These are phyloP conservation scores for Trimorus sp. DNA, from an alignment of 2,888 invertebrate species.

Conservation along the genomic window DNA sequence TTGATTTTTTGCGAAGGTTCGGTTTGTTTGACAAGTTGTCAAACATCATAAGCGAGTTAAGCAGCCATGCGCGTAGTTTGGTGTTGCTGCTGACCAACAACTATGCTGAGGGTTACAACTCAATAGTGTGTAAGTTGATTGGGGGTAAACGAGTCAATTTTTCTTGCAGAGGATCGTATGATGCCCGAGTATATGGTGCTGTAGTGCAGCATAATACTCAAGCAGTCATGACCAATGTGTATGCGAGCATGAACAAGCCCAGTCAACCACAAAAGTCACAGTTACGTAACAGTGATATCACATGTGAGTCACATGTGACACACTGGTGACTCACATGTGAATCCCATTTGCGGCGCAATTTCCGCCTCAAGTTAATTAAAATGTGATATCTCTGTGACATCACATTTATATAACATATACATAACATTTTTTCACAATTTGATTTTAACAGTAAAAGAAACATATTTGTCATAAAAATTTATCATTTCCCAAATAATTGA, in stretches of 20 bases:
- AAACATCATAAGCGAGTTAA: background rate
- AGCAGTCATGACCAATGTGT: slow-evolving; percentile 18
- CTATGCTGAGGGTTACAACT: slow-evolving; percentile 36
- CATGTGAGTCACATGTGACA: too few species aligned
- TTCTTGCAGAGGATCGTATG: slow-evolving; percentile 18
- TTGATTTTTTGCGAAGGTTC: background rate
- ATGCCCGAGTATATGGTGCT: slow-evolving; percentile 16
- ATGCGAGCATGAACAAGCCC: background rate
- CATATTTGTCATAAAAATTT: too few species aligned
- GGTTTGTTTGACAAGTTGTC: slow-evolving; percentile 10
- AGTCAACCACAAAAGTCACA: too few species aligned
- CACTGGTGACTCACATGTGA: too few species aligned
- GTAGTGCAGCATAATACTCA: slow-evolving; percentile 42
- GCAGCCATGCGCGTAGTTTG: slow-evolving; percentile 26
- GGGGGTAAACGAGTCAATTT: slow-evolving; percentile 46
- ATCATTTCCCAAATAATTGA: too few species aligned
- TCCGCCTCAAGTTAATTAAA: too few species aligned
- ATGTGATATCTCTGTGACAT: too few species aligned
- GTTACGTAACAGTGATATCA: too few species aligned
- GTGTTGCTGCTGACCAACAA: slow-evolving; percentile 46
- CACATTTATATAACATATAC: too few species aligned
- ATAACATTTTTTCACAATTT: too few species aligned
- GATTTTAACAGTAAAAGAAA: too few species aligned
- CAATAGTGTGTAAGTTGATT: slow-evolving; percentile 37
- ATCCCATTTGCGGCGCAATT: too few species aligned